Conservation (phyloP, 1,140 invertebrate species). For the Maniola jurtina region DNA sequence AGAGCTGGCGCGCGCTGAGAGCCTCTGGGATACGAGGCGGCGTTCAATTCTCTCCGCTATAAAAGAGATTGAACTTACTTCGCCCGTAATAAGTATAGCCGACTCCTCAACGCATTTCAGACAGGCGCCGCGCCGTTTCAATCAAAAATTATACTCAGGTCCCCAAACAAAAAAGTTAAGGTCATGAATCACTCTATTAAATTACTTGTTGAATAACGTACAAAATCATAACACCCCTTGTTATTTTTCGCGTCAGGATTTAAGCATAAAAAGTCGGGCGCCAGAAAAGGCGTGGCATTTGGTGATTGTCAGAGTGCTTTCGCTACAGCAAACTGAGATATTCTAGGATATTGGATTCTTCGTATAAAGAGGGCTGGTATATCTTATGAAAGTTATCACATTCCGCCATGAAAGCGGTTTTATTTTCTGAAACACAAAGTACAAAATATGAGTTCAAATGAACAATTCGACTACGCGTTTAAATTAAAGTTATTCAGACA, state of each 20-base stretch:
- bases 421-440: neutral
- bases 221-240: conserved; percentile 24
- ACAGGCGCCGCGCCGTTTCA: conserved; percentile 43
- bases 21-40: conserved; percentile 50
- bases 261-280: conserved; percentile 20
- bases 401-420: neutral
- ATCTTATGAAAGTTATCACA: conserved; percentile 17
- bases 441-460: neutral
- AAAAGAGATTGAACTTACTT: conserved; percentile 74
- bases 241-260: conserved; percentile 20
- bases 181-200: conserved; percentile 17
- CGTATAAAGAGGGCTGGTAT: conserved; percentile 6
- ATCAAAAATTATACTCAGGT: conserved; percentile 39
- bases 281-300: conserved; percentile 30
- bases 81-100: conserved; percentile 60
- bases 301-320: conserved; percentile 23
- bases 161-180: conserved; percentile 30
- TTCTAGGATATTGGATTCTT: conserved; percentile 28
- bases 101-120: conserved; percentile 46
- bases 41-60: conserved; percentile 63
- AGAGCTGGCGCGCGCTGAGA: conserved; percentile 52
- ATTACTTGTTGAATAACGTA: conserved; percentile 25
- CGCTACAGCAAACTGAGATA: conserved; percentile 23
- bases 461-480: neutral
- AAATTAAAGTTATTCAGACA: neutral